phyloP scores from a whole-genome alignment of 2,113 vertebrate species.

The Rostratula benghalensis region DNA sequence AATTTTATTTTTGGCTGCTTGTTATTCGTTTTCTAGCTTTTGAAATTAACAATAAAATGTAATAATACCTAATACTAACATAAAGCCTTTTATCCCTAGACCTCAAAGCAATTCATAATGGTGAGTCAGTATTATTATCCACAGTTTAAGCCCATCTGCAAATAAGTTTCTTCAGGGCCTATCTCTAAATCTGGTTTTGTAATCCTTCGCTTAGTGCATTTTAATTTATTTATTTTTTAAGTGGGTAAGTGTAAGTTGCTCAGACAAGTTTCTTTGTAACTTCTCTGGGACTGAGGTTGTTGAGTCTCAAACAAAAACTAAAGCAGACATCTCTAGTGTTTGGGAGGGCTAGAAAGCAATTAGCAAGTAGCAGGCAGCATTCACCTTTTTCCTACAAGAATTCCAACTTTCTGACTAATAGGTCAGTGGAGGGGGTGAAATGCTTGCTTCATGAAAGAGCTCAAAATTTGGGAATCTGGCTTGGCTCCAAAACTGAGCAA shows the following conservation, averaged over 20 bases:
- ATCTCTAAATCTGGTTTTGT: slow-evolving; percentile 54
- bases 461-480: background rate
- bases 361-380: background rate
- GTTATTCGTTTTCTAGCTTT: slow-evolving; percentile 33
- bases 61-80: slow-evolving; percentile 39
- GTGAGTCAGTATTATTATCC: slow-evolving; percentile 61
- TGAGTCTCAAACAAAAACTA: background rate
- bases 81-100: slow-evolving; percentile 55
- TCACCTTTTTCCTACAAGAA: background rate
- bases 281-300: background rate
- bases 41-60: slow-evolving; percentile 57
- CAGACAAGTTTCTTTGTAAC: slow-evolving; percentile 29
- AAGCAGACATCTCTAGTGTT: background rate
- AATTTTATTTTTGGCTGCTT: background rate
- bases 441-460: background rate
- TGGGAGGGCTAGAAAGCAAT: background rate
- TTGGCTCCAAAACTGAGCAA: background rate
- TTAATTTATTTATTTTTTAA: slow-evolving; percentile 48
- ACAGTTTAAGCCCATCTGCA: slow-evolving; percentile 56
- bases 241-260: slow-evolving; percentile 20
- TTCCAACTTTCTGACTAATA: background rate
- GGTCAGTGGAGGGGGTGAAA: background rate
- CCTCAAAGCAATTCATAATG: slow-evolving; percentile 55
- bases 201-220: slow-evolving; percentile 35
- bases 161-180: slow-evolving; percentile 58